Base-by-base conservation (phyloP, 2,113 vertebrate species). In the rat (Rattus norvegicus) region DNA sequence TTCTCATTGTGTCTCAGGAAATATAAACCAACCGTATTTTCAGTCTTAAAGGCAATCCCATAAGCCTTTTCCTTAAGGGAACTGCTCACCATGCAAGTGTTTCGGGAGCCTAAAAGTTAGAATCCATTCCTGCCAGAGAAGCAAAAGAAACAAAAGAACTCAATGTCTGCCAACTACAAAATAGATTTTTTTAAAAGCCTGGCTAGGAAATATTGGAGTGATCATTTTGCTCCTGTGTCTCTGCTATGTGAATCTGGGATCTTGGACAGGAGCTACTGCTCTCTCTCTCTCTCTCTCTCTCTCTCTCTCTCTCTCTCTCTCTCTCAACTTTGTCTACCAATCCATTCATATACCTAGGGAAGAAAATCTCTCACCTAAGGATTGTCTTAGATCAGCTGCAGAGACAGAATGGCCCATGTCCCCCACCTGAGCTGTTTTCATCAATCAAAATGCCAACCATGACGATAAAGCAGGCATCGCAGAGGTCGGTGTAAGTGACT, bases 171-270 rank as follows among this genome's bases (percentile, higher is more conserved):
- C 75, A 20, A 22, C 26, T 91, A 26, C 91, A 92, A 92, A 54
- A 72, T 70, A 81, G 80, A 20, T 90, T 96, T 79, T 86, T 36
- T 49, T 96, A 85, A 63, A 65, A 1, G 5, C 43, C 36, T 72
- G 39, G 26, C 3, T 90, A 39, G 47, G 16, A 30, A 28, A 87
- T 13, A 83, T 36, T 69, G 72, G 63, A 77, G 79, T 30, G n/a
- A 84, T 84, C n/a, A 52, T 54, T 95, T 92, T 92, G 22, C 33
- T 94, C 77, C 56, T 93, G 54, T 43, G 90, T 39, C 5, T 95
- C 19, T 12, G 36, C 26, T 79, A 75, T 80, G 19, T 92, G 26
- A 93, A 69, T 52, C 54, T 10, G 87, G 12, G 2, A 39, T 84
- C 24, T 80, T 28, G 69, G n/a, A n/a, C 13, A 4, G 36, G 12